Base-by-base conservation (phyloP, 2,797 vertebrate species). In the Manis crassicaudata region DNA sequence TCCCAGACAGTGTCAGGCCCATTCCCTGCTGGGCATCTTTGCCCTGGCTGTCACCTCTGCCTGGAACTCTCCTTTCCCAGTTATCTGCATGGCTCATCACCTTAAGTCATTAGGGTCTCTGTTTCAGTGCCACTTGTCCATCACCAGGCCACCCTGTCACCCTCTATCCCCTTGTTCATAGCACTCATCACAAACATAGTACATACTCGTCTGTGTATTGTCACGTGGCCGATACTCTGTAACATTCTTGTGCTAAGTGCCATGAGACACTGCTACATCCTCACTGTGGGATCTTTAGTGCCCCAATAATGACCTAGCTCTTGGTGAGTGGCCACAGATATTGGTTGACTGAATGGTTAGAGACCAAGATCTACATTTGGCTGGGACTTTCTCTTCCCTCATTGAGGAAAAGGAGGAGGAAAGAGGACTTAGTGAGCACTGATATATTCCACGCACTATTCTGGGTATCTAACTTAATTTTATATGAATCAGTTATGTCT, bases 51-150 rank as follows among this genome's bases (percentile, higher is more conserved):
- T 60, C 58, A 73, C 27, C 75, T 60, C 80, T 35, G 37, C 62
- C 54, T 23, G 54, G 25, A 17, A 6, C 3, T 13, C 58, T 32
- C 43, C 29, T n/a, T 4, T 58, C 32, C 70, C 5, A 2, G 16
- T 20, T 27, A 25, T 14, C 27, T 0, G 0, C 46, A 3, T 8
- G 23, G 37, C 40, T 67, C 23, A 5, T 67, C 5, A 11, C 62
- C n/a, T 37, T 1, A 7, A 6, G 50, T 13, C 46, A 25, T 14
- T 4, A n/a, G 5, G 17, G 12, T 70, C 52, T 46, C 52, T 43
- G 11, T 62, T 58, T 75, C 88, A 65, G 23, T 7, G 67, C 32
- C 32, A 9, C 20, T 35, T 62, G 54, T 54, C 54, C 35, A 25
- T 43, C n/a, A 18, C 20, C 50, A 29, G 63, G 32, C 35, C 21